A percentile compares a stretch with the other conserved stretches of the same genome.
Conservation (phyloP, 2,888 invertebrate species). For the Epinotia bilunana region DNA sequence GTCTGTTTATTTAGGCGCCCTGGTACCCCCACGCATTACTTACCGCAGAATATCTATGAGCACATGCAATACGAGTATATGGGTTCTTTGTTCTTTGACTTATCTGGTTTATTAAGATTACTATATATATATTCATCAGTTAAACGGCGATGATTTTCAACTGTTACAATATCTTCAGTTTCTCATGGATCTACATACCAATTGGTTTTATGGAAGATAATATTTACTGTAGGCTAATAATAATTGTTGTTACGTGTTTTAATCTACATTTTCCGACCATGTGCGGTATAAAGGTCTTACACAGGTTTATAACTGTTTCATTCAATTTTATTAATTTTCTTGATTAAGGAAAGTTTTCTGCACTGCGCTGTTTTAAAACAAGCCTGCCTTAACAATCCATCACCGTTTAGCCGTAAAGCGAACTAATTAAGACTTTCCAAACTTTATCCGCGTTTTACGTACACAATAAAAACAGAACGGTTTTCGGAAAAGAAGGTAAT, state of each 20-base stretch:
- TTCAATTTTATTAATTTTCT: background rate
- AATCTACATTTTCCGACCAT: background rate
- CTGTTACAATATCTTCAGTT: too few species aligned
- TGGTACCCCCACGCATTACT: background rate
- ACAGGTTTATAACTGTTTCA: background rate
- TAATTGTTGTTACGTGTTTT: too few species aligned
- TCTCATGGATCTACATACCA: too few species aligned
- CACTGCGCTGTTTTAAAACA: background rate
- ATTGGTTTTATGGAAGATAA: too few species aligned
- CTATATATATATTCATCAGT: background rate
- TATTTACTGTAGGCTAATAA: too few species aligned
- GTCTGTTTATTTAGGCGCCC: background rate
- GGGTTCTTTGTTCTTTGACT: background rate
- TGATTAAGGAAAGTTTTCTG: background rate
- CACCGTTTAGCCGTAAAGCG: background rate
- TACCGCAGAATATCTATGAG: background rate
- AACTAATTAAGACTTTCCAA: constrained; percentile 12
- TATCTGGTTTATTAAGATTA: background rate
- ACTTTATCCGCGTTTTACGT: constrained; percentile 18
- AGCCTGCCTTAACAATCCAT: constrained; percentile 1
- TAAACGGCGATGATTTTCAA: too few species aligned
- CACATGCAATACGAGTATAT: background rate
- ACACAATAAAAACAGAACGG: background rate
- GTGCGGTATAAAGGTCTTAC: background rate
- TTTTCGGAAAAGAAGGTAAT: constrained; percentile 13